These are phyloP conservation scores for Megalopta genalis DNA, from an alignment of 1,140 invertebrate genomes.

Conservation along the genomic window DNA sequence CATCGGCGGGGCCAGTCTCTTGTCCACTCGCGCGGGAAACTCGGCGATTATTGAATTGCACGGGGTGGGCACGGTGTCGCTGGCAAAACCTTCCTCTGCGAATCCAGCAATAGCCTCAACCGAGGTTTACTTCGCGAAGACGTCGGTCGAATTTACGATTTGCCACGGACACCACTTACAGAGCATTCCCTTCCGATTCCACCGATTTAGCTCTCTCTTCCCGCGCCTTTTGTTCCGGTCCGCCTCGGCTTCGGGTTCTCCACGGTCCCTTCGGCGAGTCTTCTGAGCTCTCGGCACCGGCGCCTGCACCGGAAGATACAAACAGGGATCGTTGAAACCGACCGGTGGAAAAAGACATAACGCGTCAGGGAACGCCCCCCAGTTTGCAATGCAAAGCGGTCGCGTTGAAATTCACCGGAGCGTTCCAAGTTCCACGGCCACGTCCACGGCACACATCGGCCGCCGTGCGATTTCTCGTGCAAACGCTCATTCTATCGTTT, in stretches of 20 bases:
- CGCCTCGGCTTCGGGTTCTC: too few relatives aligned
- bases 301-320: too few relatives aligned
- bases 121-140: not conserved
- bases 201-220: not conserved
- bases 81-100: not conserved
- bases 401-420: not conserved
- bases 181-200: not conserved
- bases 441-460: not conserved
- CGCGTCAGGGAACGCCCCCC: not conserved
- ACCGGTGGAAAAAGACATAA: not conserved
- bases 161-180: too few relatives aligned
- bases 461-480: constrained; percentile 21
- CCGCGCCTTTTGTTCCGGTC: not conserved
- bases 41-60: not conserved
- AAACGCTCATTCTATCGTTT: constrained; percentile 28
- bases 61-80: not conserved
- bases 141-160: constrained; percentile 16
- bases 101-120: not conserved
- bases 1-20: too few relatives aligned
- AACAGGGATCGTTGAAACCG: not conserved
- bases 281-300: too few relatives aligned
- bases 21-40: not conserved
- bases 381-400: not conserved
- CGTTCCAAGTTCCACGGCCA: constrained; percentile 15
- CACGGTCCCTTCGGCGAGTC: too few relatives aligned